A percentile compares a stretch with the other conserved stretches of the same genome.
phyloP scores from a whole-genome alignment of 2,888 invertebrate genomes.

The Tenthredo livida region DNA sequence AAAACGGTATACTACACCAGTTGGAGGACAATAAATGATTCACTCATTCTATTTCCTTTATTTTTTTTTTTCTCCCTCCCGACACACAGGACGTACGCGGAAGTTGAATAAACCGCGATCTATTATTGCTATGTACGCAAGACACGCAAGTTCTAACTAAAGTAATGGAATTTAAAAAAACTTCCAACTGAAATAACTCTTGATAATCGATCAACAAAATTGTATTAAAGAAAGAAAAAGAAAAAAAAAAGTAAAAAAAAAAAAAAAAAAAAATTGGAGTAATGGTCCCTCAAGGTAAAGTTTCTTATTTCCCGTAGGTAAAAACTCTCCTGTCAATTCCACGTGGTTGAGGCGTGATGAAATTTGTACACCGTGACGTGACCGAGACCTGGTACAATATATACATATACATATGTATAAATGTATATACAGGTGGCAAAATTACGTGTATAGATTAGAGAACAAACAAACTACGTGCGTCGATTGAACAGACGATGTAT shows the following conservation, averaged over 20 bases:
- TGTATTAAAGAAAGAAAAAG: not conserved
- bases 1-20: not conserved
- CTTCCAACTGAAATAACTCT: not conserved
- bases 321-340: constrained; percentile 8
- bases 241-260: not conserved
- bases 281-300: not conserved
- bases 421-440: not conserved
- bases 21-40: not conserved
- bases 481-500: not conserved
- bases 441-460: not conserved
- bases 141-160: not conserved
- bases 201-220: not conserved
- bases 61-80: not conserved
- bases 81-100: not conserved
- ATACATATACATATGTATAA: not conserved
- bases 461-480: not conserved
- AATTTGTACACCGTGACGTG: constrained; percentile 17
- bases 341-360: constrained; percentile 10
- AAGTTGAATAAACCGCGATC: not conserved
- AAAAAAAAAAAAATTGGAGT: not conserved
- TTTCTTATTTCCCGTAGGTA: not conserved
- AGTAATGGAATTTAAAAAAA: not conserved
- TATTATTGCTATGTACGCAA: not conserved
- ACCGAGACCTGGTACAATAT: not conserved
- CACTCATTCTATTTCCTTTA: not conserved